Evolutionary conservation across 1,140 invertebrate genomes (phyloP).

Genomic region (Bombus fervidus): DNA sequence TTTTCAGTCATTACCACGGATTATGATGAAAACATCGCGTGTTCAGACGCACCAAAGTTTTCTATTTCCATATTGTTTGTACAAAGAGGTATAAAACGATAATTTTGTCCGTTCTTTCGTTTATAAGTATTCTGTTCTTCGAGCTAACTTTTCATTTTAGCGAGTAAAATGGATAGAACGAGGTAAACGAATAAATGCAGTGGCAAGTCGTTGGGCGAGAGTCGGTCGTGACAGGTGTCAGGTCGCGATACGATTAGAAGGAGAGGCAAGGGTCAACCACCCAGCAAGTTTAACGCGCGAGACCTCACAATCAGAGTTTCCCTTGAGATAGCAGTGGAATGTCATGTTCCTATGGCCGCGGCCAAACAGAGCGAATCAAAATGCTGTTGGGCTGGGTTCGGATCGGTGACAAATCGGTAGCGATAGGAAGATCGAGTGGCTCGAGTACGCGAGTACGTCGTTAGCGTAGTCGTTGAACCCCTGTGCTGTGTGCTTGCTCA

Average conservation of each 20-base stretch:
- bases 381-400: neutral
- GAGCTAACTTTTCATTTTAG: neutral
- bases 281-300: slow-evolving; percentile 18
- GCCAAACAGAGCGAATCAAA: neutral
- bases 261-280: slow-evolving; percentile 26
- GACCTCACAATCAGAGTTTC: slow-evolving; percentile 8
- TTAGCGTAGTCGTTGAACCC: slow-evolving; percentile 10
- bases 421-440: neutral
- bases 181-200: neutral
- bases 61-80: neutral
- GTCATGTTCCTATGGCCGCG: slow-evolving; percentile 34
- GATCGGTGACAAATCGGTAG: neutral
- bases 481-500: neutral
- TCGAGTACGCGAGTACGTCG: neutral
- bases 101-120: neutral
- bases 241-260: slow-evolving; percentile 41
- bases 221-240: slow-evolving; percentile 41
- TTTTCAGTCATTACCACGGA: neutral
- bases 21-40: neutral
- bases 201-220: neutral
- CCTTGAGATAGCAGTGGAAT: neutral
- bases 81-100: neutral
- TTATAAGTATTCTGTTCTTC: neutral
- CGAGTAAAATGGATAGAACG: neutral
- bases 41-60: no score